Conservation (phyloP, 2,113 vertebrate genomes). For the Atrichornis clamosus region DNA sequence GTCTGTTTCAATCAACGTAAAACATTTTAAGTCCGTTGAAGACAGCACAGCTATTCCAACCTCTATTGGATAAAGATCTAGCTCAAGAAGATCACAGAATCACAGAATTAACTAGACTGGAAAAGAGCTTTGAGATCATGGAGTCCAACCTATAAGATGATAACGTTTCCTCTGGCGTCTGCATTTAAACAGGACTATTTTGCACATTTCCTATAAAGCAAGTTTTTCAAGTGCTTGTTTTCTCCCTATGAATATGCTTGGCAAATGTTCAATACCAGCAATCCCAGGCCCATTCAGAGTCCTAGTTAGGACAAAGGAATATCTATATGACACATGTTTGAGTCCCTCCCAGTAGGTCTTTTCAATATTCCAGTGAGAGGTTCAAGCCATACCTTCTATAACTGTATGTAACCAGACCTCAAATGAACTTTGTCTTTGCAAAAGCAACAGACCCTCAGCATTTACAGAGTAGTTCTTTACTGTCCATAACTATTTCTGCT, state of each 20-base stretch:
- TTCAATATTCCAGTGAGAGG: neutral
- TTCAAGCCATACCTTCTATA: neutral
- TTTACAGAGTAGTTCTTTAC: neutral
- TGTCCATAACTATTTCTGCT: neutral
- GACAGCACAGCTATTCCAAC: neutral
- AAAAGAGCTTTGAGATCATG: too few relatives aligned
- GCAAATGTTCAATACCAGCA: neutral
- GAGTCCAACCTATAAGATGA: too few relatives aligned
- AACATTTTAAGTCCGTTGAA: rapidly evolving
- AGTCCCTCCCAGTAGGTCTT: neutral
- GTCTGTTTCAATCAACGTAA: neutral
- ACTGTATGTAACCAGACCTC: neutral
- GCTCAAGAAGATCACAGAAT: neutral
- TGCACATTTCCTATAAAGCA: neutral
- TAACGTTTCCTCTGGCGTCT: neutral
- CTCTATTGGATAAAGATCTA: neutral
- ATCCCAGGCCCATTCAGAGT: neutral
- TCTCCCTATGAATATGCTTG: neutral
- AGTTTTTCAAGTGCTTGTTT: neutral
- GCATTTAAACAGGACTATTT: neutral
- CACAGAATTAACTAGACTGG: too few relatives aligned
- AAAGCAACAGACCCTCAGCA: neutral
- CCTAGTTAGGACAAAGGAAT: neutral
- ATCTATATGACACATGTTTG: neutral
- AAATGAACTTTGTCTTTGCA: neutral